Evolutionary conservation across 1,140 invertebrate genomes (phyloP).

Genomic region (Drosophila parabipectinata): DNA sequence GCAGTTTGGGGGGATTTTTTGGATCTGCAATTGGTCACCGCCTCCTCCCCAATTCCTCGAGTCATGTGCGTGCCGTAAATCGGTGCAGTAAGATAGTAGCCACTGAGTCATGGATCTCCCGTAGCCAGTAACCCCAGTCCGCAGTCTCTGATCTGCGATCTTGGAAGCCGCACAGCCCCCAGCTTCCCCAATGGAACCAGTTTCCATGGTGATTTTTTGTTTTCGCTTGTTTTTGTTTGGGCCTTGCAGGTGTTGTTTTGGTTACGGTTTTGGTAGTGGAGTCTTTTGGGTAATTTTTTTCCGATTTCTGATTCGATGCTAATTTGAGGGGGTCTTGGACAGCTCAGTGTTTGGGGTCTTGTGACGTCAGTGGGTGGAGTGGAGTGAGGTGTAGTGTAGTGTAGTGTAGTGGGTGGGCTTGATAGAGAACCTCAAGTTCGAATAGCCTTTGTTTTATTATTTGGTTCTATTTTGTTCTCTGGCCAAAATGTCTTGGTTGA

Average conservation of each 20-base stretch:
- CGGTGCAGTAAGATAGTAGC: slow-evolving; percentile 23
- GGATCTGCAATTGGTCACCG: slow-evolving; percentile 3
- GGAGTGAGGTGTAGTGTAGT: not conserved
- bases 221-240: slow-evolving; percentile 28
- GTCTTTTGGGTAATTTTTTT: slow-evolving; percentile 25
- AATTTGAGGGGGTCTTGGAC: slow-evolving; percentile 17
- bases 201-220: slow-evolving; percentile 42
- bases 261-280: slow-evolving; percentile 1
- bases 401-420: slow-evolving; percentile 29
- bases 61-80: slow-evolving; percentile 52
- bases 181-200: slow-evolving; percentile 49
- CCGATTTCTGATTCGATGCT: not conserved
- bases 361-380: slow-evolving; percentile 37
- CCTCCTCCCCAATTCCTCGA: slow-evolving; percentile 6
- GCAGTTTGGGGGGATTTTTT: slow-evolving; percentile 20
- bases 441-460: slow-evolving; percentile 4
- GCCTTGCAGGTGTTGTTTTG: slow-evolving; percentile 38
- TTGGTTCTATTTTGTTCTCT: slow-evolving; percentile 27
- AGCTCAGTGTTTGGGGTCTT: slow-evolving; percentile 6
- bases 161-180: slow-evolving; percentile 13
- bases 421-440: slow-evolving; percentile 36
- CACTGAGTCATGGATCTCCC: slow-evolving; percentile 39
- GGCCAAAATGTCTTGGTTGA: slow-evolving; percentile 37
- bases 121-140: slow-evolving; percentile 13
- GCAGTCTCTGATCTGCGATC: slow-evolving; percentile 2